phyloP scores from a whole-genome alignment of 64 coral and sea anemone genomes.

The Actinia equina region DNA sequence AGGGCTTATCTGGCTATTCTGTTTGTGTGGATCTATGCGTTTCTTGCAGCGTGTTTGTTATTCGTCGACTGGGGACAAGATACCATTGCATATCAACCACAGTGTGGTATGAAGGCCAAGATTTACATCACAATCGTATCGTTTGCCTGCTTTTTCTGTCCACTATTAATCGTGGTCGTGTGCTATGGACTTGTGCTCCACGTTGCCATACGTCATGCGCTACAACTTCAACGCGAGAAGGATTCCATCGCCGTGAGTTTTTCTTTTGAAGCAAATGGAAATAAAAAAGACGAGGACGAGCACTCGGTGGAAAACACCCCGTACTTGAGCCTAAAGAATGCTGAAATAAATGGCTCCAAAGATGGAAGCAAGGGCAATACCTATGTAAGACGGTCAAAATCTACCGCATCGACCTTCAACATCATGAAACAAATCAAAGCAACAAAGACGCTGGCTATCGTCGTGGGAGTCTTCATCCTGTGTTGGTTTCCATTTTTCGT shows the following conservation, averaged over 20 bases:
- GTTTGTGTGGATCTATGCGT: slow-evolving; percentile 69
- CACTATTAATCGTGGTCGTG: slow-evolving; percentile 61
- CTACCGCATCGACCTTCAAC: slow-evolving; percentile 52
- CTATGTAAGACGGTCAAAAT: not conserved
- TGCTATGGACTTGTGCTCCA: slow-evolving; percentile 81
- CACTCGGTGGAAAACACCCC: not conserved
- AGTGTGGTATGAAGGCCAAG: slow-evolving; percentile 71
- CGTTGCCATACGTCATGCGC: slow-evolving; percentile 84
- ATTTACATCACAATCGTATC: slow-evolving; percentile 85
- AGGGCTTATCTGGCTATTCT: slow-evolving; percentile 64
- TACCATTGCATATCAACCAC: slow-evolving; percentile 35
- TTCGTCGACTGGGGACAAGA: slow-evolving; percentile 79
- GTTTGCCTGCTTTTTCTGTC: slow-evolving; percentile 73
- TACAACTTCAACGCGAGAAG: slow-evolving; percentile 72
- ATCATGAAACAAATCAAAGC: slow-evolving; percentile 95
- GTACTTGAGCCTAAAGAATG: not conserved
- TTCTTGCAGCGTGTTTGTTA: slow-evolving; percentile 53
- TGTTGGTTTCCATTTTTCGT: slow-evolving; percentile 98
- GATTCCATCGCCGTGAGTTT: slow-evolving; percentile 76
- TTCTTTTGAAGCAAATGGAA: slow-evolving; percentile 36
- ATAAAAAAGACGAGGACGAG: slow-evolving; percentile 12
- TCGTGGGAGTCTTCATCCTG: slow-evolving; percentile 81
- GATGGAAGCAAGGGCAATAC: not conserved
- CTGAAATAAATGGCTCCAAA: not conserved
- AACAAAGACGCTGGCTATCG: slow-evolving; percentile 93